Conservation (phyloP, 2,113 vertebrate species). For the Alaudala cheleensis region DNA sequence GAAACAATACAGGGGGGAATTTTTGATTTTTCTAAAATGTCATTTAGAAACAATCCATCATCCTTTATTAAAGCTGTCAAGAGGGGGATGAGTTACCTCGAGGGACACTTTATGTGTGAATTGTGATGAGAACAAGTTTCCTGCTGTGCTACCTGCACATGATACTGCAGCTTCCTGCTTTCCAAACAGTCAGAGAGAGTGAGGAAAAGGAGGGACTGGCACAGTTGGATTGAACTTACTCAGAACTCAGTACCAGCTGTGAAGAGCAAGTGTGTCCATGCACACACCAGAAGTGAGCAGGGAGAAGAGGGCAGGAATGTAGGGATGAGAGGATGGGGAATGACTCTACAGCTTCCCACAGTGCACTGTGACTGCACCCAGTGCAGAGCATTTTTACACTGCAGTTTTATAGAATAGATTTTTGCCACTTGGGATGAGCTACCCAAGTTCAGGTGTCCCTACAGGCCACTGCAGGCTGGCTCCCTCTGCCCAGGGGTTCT, state of each 20-base stretch:
- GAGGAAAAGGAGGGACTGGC: not conserved
- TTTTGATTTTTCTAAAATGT: constrained; percentile 42
- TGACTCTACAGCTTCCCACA: not conserved
- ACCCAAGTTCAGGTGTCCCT: not conserved
- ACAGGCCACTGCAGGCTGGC: not conserved
- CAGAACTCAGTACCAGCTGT: not conserved
- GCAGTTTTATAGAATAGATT: not conserved
- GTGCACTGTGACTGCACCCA: not conserved
- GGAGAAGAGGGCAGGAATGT: not conserved
- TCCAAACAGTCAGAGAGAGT: not conserved
- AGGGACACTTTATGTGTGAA: constrained; percentile 42
- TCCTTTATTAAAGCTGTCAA: constrained; percentile 64
- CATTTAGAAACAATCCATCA: constrained; percentile 61
- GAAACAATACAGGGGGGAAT: constrained; percentile 41
- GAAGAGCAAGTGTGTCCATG: fast-evolving
- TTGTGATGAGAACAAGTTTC: constrained; percentile 36
- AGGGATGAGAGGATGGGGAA: not conserved
- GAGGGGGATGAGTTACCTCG: constrained; percentile 22
- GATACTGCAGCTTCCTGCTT: not conserved
- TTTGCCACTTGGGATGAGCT: not conserved
- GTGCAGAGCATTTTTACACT: not conserved
- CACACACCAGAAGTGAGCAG: not conserved
- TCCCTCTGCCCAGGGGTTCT: not conserved
- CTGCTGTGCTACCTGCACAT: not conserved
- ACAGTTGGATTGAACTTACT: not conserved